A percentile compares a stretch with the other conserved stretches of the same genome.
phyloP scores from a whole-genome alignment of 1,140 invertebrate genomes.

The Heliconius hewitsoni region DNA sequence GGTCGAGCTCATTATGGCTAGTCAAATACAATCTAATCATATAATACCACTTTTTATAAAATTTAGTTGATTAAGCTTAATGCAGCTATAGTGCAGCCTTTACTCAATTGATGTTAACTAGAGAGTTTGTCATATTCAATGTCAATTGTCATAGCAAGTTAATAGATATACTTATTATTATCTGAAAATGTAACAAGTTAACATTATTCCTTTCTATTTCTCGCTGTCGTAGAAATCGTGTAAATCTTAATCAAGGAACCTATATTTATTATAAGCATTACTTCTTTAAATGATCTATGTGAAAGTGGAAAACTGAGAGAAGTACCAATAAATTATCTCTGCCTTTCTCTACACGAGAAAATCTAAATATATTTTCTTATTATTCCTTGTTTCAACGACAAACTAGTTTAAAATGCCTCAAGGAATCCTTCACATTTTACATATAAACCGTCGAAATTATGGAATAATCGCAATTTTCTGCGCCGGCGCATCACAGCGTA shows the following conservation, averaged over 20 bases:
- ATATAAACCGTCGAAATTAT: slow-evolving; percentile 29
- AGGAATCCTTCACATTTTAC: slow-evolving; percentile 20
- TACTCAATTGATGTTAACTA: too few species aligned
- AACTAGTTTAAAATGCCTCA: slow-evolving; percentile 11
- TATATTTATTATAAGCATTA: neutral
- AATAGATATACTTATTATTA: too few species aligned
- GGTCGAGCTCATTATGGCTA: too few species aligned
- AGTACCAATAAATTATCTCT: neutral
- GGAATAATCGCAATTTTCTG: slow-evolving; percentile 39
- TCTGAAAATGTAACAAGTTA: too few species aligned
- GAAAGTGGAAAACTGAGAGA: neutral
- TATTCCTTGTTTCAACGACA: neutral
- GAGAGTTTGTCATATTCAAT: too few species aligned
- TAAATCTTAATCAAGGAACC: neutral
- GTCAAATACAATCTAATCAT: too few species aligned
- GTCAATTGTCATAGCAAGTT: too few species aligned
- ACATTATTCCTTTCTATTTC: too few species aligned
- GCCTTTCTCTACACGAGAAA: neutral
- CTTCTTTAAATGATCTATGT: neutral
- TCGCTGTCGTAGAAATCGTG: too few species aligned
- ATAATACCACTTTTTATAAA: too few species aligned
- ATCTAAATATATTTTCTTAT: neutral
- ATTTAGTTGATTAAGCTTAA: too few species aligned
- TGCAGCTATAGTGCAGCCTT: too few species aligned
- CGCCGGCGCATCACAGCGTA: slow-evolving; percentile 31